Conservation (phyloP, 2,888 invertebrate species). For the Leptinotarsa peninsularis region DNA sequence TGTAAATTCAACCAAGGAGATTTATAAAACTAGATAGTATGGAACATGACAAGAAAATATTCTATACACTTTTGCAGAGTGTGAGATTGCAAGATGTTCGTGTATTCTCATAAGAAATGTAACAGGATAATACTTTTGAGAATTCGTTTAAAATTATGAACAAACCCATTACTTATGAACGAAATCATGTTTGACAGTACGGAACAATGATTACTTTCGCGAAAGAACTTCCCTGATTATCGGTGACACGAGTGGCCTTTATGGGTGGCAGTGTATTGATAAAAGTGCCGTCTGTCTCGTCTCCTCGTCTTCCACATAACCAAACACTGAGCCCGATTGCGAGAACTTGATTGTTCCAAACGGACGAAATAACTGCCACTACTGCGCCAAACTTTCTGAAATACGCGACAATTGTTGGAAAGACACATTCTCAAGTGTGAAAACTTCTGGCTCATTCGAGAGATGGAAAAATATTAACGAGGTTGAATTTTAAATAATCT, state of each 20-base stretch:
- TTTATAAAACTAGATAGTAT: too few species aligned
- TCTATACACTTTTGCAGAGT: too few species aligned
- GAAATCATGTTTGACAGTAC: neutral
- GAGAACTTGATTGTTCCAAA: constrained; percentile 68
- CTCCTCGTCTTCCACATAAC: constrained; percentile 63
- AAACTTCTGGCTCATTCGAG: constrained; percentile 14
- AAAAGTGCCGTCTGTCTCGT: constrained; percentile 69
- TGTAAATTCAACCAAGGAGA: too few species aligned
- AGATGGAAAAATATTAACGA: constrained; percentile 21
- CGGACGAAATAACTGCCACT: constrained; percentile 64
- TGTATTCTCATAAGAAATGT: too few species aligned
- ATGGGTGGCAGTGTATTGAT: constrained; percentile 69
- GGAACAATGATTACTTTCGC: neutral
- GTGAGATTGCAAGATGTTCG: too few species aligned
- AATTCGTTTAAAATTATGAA: neutral
- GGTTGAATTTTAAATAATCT: neutral
- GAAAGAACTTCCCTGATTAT: constrained; percentile 54
- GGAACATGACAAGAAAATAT: too few species aligned
- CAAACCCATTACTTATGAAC: neutral
- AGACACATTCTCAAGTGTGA: constrained; percentile 31
- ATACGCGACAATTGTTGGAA: constrained; percentile 47
- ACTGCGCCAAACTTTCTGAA: constrained; percentile 52
- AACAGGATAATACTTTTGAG: too few species aligned
- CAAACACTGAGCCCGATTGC: constrained; percentile 65
- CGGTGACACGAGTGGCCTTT: constrained; percentile 73